A percentile compares a stretch with the other conserved stretches of the same genome.
Evolutionary conservation across 2,113 vertebrate genomes (phyloP).

Genomic region (Odontesthes bonariensis): DNA sequence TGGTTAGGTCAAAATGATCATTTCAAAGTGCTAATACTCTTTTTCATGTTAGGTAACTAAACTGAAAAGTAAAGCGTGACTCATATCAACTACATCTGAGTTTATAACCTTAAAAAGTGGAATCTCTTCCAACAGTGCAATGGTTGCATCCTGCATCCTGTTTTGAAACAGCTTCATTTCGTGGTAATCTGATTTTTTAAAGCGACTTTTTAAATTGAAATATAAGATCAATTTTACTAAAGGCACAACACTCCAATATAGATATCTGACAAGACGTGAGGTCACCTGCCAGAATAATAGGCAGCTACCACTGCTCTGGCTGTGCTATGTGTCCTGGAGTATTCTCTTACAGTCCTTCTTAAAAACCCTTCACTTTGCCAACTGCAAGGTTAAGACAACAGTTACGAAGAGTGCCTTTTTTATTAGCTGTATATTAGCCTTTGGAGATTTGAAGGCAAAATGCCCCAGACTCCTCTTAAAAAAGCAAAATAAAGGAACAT

Average conservation of each 20-base stretch:
- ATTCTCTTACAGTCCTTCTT: constrained; percentile 25
- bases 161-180: background rate
- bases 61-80: too few relatives aligned
- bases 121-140: background rate
- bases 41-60: too few relatives aligned
- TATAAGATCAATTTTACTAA: constrained; percentile 21
- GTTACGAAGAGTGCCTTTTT: constrained; percentile 66
- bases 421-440: constrained; percentile 70
- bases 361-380: constrained; percentile 60
- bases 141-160: background rate
- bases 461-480: constrained; percentile 64
- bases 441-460: constrained; percentile 66
- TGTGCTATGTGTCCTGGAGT: constrained; percentile 24
- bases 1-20: too few relatives aligned
- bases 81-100: background rate
- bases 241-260: constrained; percentile 9
- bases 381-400: constrained; percentile 79
- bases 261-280: constrained; percentile 33
- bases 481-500: constrained; percentile 75
- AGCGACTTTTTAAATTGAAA: constrained; percentile 8
- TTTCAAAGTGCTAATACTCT: too few relatives aligned
- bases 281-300: constrained; percentile 58
- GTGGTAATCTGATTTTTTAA: constrained; percentile 2
- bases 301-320: constrained; percentile 30
- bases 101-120: background rate